These are phyloP conservation scores for Turritopsis dohrnii DNA, from an alignment of 30 jellyfish, hydroid and myxozoan species.

Conservation along the genomic window DNA sequence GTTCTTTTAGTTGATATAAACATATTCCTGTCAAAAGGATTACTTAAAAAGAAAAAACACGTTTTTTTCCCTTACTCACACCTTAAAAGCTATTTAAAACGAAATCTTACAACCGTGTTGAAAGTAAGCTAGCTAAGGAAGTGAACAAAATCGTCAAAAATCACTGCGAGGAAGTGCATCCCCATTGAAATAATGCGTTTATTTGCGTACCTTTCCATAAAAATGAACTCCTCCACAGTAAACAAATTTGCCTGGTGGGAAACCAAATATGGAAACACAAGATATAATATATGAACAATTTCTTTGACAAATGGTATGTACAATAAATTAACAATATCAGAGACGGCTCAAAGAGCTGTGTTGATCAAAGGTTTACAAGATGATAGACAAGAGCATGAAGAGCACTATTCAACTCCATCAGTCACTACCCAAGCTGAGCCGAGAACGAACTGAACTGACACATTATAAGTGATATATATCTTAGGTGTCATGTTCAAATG, in stretches of 20 bases:
- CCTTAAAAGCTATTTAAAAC: no score
- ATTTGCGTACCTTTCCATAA: no score
- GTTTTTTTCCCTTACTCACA: no score
- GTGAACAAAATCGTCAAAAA: no score
- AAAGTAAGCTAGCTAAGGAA: no score
- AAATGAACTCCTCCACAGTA: neutral
- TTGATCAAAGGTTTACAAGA: neutral
- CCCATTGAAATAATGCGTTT: no score
- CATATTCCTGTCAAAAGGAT: no score
- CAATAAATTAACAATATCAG: neutral
- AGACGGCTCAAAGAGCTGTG: neutral
- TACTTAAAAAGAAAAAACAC: no score
- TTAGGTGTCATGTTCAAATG: neutral
- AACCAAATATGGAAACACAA: neutral
- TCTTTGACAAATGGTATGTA: neutral
- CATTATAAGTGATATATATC: neutral
- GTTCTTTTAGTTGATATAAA: no score
- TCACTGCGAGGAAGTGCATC: no score
- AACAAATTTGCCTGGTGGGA: neutral
- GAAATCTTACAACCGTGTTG: no score
- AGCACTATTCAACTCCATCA: neutral
- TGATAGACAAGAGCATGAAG: neutral
- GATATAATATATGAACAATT: neutral
- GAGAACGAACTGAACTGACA: neutral
- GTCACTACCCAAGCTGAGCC: neutral